Evolutionary conservation across 2,113 vertebrate genomes (phyloP), one percentile per base, ranked within the genome.

Genomic region (Paradisaea rubra): DNA sequence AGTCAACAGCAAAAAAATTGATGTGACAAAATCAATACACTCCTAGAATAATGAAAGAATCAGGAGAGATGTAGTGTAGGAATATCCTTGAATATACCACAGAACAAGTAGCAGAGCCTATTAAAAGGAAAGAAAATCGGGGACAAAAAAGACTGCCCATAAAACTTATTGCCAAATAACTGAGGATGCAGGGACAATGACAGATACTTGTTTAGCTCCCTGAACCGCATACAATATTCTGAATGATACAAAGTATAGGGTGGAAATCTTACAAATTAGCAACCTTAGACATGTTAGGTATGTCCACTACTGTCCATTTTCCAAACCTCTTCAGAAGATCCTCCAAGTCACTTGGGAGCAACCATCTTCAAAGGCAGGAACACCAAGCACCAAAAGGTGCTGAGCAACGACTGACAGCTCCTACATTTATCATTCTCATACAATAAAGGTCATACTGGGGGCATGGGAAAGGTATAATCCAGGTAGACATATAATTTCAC

Each of bases 101-200:
- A 31, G 23, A 66, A 84, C 20, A 70, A 88, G 52, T 1, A 71
- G 44, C 8, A 78, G 30, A 86, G 20, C 31, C 59, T 50, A 65
- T 4, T 25, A 57, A 74, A 78, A 66, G 6, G 2, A 61, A 11
- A 65, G 17, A 73, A 45, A 60, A 66, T 22, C 0, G 0, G 4
- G 9, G 23, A 10, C 63, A 31, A 76, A 80, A 71, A 68, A 57
- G 12, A 37, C 17, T 88, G 37, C 23, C 28, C 50, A 72, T 65
- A 80, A 94, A 80, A 31, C 7, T 54, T 59, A 35, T 0, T 39
- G 30, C 25, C 35, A 83, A 70, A 83, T 61, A 41, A 73, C 52
- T 24, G 31, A 63, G 15, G 16, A 44, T 27, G 31, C 9, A 42
- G 21, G 17, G 44, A 73, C 8, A 6, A 35, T 25, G 7, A 52